phyloP scores from a whole-genome alignment of 1,140 invertebrate genomes.

The Armadillidium nasatum region DNA sequence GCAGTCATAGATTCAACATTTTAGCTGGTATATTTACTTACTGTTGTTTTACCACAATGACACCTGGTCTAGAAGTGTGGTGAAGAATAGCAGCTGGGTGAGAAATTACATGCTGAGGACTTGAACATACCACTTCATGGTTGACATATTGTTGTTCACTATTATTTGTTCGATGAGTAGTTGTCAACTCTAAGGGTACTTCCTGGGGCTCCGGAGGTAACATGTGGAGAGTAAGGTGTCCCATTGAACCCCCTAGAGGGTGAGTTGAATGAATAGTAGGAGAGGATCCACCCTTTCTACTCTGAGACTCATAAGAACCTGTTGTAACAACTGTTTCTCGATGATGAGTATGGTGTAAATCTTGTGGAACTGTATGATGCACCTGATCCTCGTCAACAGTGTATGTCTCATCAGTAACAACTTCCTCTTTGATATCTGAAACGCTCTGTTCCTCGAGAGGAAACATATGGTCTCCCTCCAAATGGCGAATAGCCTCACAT shows the following conservation, averaged over 20 bases:
- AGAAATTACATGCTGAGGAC: constrained; percentile 21
- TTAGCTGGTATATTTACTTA: constrained; percentile 20
- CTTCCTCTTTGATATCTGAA: constrained; percentile 41
- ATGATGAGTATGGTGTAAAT: constrained; percentile 23
- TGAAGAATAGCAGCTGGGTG: constrained; percentile 23
- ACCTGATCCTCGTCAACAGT: constrained; percentile 25
- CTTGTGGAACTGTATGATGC: not conserved
- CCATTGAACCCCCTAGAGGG: constrained; percentile 25
- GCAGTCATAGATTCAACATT: no score
- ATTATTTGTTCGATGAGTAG: constrained; percentile 20
- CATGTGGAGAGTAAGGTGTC: constrained; percentile 40
- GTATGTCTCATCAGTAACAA: constrained; percentile 44
- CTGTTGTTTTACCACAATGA: constrained; percentile 44
- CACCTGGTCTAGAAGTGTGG: constrained; percentile 41
- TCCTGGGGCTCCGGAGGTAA: constrained; percentile 41
- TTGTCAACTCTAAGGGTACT: constrained; percentile 42
- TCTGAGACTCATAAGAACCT: constrained; percentile 25
- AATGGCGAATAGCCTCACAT: constrained; percentile 91
- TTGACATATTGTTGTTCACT: constrained; percentile 16
- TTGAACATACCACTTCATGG: constrained; percentile 31
- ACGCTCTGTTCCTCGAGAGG: constrained; percentile 40
- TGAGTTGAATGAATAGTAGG: not conserved
- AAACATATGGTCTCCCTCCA: constrained; percentile 90
- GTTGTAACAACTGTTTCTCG: constrained; percentile 17
- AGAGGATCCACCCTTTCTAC: constrained; percentile 16